Base-by-base conservation (phyloP, 2,888 invertebrate species). In the Gymnocheta viridis region DNA sequence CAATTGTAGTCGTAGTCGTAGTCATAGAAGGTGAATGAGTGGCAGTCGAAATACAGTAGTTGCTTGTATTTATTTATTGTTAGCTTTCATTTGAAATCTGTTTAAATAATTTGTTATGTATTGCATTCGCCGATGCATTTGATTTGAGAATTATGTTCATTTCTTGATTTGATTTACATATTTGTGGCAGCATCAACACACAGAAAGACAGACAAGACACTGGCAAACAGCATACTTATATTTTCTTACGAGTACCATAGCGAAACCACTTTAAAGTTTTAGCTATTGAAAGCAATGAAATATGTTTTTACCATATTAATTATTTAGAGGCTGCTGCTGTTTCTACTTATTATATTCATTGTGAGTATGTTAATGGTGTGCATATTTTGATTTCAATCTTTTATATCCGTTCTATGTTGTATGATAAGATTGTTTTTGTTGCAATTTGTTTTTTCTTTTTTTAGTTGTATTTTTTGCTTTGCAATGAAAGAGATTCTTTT, bases 51-150 rank as follows among this genome's bases (percentile, higher is more conserved):
- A 72, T 72, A 72, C 80, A 73, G 80, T 58, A 73, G 80, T 80
- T 58, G 66, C 19, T 49, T n/a, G 38, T 66, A 35, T 72, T 79
- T 72, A 66, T 70, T 70, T 64, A 47, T 72, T 79, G 70, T 72
- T 72, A n/a, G 35, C 29, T 58, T 80, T 73, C 58, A 19, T 66
- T 73, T 80, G 14, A 47, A 69, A 69, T 81, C 81, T 84, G 84
- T 78, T 84, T 64, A 81, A 84, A 81, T 73, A 84, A 84, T 84
- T 84, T 84, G 81, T 84, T 78, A 73, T 84, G 64, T 73, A 81
- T 84, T 81, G 76, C 56, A 76, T 78, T 67, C 56, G 77, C 62
- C 69, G 73, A 78, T 81, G 81, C 84, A 84, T 81, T 84, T 84
- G 81, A 81, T 84, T 84, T 77, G 51, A 77, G 78, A 84, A 81